Base-by-base conservation (phyloP, 2,797 vertebrate genomes). In the Gallinago nigripennis region DNA sequence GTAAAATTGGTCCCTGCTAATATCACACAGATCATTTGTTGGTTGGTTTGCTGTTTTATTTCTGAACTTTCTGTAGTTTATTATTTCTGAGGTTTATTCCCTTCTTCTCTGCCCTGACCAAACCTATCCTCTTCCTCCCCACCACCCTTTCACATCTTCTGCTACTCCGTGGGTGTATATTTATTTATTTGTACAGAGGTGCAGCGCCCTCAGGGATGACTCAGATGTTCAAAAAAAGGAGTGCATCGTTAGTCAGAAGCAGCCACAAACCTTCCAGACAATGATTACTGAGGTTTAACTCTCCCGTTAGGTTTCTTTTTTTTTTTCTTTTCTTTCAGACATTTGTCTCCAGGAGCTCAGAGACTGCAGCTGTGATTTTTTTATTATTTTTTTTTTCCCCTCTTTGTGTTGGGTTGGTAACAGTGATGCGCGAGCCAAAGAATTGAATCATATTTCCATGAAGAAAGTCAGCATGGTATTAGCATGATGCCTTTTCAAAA, bases 401-500 rank as follows among this genome's bases (percentile, higher is more conserved):
- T 33, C 48, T 78, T 76, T 46, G 15, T 83, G 75, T 50, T 66
- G 61, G 45, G 81, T 92, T 90, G 57, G 83, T 95, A 93, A 95
- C 60, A 54, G 56, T 16, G 45, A 65, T 82, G 70, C 8, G 3
- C 51, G 75, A 94, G 94, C 91, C 95, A 96, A 95, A 84, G 68
- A 75, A 75, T 30, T 86, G 86, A 95, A 89, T 96, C 83, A 86
- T 85, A 78, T 87, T 96, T 97, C 93, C 92, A 77, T 89, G 93
- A 86, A 94, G 90, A 96, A 93, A 97, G 90, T 90, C 95, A 94
- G 88, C 60, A 65, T 4, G 1, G 65, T 87, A 92, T 90, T 95
- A 96, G 87, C 2, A 0, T 87, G 81, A 82, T 95, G 90, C 57
- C 90, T 96, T 95, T 94, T 95, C 86, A 95, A 95, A 97, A 96